phyloP scores from a whole-genome alignment of 2,797 vertebrate species.

The Cichlasoma orientale region DNA sequence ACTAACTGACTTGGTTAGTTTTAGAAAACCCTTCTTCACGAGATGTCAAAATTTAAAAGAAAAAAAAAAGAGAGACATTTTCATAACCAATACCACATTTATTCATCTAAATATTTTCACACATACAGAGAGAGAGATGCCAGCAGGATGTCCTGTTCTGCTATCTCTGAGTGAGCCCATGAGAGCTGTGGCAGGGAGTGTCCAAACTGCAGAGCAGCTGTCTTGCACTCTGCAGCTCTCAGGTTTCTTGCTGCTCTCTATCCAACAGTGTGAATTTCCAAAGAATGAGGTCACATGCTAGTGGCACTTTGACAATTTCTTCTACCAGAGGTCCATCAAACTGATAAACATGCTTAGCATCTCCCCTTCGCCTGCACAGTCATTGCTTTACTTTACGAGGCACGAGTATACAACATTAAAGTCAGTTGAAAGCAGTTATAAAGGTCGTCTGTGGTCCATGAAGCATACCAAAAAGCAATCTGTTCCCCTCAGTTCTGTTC shows the following conservation, averaged over 20 bases:
- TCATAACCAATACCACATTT: conserved; percentile 1
- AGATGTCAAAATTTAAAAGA: neutral
- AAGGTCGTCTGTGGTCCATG: conserved; percentile 28
- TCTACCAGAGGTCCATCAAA: conserved; percentile 61
- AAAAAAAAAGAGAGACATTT: neutral
- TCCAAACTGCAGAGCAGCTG: conserved; percentile 72
- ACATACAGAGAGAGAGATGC: conserved; percentile 5
- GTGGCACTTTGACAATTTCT: conserved; percentile 57
- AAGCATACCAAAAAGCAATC: conserved; percentile 17
- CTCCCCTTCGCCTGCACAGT: neutral
- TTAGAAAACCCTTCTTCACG: neutral
- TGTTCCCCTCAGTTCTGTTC: conserved; percentile 24
- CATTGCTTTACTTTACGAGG: conserved; percentile 5
- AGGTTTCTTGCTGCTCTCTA: conserved; percentile 75
- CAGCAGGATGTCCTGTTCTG: conserved; percentile 32
- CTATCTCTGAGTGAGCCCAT: conserved; percentile 35
- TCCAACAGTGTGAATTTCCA: conserved; percentile 78
- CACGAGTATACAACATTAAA: conserved; percentile 41
- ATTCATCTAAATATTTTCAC: conserved; percentile 9
- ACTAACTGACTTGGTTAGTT: neutral
- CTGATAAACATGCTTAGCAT: conserved; percentile 48
- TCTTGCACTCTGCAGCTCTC: conserved; percentile 67
- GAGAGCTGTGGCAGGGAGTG: conserved; percentile 40
- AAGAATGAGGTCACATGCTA: conserved; percentile 81
- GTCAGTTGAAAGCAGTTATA: neutral